These are phyloP conservation scores for Danionella dracula DNA, from an alignment of 2,797 vertebrate genomes.

Conservation along the genomic window DNA sequence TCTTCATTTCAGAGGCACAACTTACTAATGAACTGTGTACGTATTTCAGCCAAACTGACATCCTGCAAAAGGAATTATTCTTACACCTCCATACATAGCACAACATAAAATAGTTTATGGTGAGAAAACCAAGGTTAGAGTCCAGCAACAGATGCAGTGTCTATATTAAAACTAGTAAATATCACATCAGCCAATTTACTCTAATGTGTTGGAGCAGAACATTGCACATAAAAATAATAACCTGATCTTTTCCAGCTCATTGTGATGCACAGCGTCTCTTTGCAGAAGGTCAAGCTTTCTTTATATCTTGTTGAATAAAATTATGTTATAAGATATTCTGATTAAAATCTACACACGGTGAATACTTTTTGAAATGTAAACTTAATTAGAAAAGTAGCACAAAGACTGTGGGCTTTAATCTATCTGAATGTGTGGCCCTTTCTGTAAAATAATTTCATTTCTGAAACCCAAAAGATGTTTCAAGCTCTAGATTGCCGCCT, in stretches of 20 bases:
- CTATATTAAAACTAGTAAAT: constrained; percentile 9
- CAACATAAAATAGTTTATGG: not conserved
- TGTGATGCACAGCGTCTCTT: constrained; percentile 6
- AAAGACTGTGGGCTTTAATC: not conserved
- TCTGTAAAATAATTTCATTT: no score
- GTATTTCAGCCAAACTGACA: not conserved
- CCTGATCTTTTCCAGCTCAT: constrained; percentile 7
- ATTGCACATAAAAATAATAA: not conserved
- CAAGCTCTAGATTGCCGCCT: not conserved
- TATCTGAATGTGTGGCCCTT: no score
- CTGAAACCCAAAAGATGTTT: constrained; percentile 8
- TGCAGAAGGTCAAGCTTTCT: constrained; percentile 7
- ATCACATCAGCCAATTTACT: not conserved
- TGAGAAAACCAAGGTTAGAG: not conserved
- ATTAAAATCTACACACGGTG: constrained; percentile 9
- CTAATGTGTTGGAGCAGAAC: not conserved
- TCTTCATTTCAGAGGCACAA: not conserved
- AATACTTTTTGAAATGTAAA: not conserved
- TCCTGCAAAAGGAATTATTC: not conserved
- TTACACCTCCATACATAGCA: not conserved
- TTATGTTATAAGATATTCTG: constrained; percentile 4
- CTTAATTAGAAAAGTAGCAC: not conserved
- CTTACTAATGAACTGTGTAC: not conserved
- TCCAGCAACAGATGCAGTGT: not conserved
- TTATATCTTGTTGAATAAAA: not conserved